Conservation (phyloP, 2,888 invertebrate species). For the Elmis aenea region DNA sequence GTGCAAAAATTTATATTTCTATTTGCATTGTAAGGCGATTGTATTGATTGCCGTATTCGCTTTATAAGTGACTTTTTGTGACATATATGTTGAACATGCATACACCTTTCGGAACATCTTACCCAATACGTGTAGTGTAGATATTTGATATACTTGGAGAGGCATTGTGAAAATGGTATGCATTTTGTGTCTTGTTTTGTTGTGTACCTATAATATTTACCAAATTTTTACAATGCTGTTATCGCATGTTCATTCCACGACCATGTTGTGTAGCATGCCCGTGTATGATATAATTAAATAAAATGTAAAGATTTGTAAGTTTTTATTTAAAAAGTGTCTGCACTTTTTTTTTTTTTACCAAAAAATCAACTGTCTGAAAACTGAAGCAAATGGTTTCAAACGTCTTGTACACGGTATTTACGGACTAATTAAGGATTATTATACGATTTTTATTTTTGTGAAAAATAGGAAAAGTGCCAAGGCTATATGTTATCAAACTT, state of each 20-base stretch:
- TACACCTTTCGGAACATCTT: constrained; percentile 14
- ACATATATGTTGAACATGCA: constrained; percentile 13
- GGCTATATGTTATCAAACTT: too few species aligned
- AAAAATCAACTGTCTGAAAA: too few species aligned
- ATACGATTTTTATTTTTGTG: too few species aligned
- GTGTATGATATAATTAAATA: constrained; percentile 34
- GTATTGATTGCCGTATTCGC: constrained; percentile 12
- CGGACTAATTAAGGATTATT: too few species aligned
- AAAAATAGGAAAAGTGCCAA: too few species aligned
- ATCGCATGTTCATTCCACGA: constrained; percentile 35
- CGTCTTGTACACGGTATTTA: too few species aligned
- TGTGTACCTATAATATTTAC: constrained; percentile 22
- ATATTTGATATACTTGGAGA: constrained; percentile 14
- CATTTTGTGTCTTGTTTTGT: constrained; percentile 23
- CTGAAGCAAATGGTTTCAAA: too few species aligned
- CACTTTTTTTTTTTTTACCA: too few species aligned
- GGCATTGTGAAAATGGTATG: constrained; percentile 37
- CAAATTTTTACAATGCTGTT: constrained; percentile 37
- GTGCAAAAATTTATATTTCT: constrained; percentile 14
- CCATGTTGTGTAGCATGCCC: constrained; percentile 37
- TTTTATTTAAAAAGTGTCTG: too few species aligned
- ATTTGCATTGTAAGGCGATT: constrained; percentile 11
- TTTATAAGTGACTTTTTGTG: constrained; percentile 26
- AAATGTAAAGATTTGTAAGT: too few species aligned
- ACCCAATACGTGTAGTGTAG: constrained; percentile 7